phyloP scores from a whole-genome alignment of 2,888 invertebrate species.

The Oscheius sp. region DNA sequence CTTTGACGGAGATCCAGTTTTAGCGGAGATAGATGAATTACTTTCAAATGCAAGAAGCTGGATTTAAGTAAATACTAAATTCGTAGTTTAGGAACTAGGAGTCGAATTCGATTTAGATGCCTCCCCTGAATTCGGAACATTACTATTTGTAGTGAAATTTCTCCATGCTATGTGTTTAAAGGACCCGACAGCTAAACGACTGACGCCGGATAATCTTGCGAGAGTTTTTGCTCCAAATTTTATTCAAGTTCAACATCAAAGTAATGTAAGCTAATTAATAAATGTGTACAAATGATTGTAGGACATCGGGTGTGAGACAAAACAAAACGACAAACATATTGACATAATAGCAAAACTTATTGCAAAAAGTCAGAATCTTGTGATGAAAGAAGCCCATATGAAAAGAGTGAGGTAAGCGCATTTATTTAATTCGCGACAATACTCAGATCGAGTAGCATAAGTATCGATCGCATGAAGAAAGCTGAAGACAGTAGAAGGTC shows the following conservation, averaged over 20 bases:
- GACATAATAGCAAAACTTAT: background rate
- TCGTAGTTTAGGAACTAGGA: background rate
- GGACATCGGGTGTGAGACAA: background rate
- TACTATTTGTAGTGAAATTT: slow-evolving; percentile 15
- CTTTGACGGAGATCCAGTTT: background rate
- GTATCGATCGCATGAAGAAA: slow-evolving; percentile 4
- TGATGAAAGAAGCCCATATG: background rate
- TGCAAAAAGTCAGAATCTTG: background rate
- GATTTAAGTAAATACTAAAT: too few relatives aligned
- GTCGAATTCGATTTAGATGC: slow-evolving; percentile 11
- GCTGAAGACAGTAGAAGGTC: background rate
- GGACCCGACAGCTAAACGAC: background rate
- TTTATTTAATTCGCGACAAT: background rate
- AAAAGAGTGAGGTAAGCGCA: slow-evolving; percentile 10
- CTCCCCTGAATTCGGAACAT: slow-evolving; percentile 16
- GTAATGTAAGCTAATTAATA: background rate
- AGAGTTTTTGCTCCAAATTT: slow-evolving; percentile 3
- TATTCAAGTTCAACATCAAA: slow-evolving; percentile 1
- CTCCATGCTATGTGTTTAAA: slow-evolving; percentile 9
- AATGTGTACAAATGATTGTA: background rate
- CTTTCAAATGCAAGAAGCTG: background rate
- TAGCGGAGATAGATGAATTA: background rate
- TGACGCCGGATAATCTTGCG: background rate
- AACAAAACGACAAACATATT: background rate
- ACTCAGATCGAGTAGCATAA: slow-evolving; percentile 22